Evolutionary conservation across 1,140 invertebrate species (phyloP).

Genomic region (Drosophila erecta): DNA sequence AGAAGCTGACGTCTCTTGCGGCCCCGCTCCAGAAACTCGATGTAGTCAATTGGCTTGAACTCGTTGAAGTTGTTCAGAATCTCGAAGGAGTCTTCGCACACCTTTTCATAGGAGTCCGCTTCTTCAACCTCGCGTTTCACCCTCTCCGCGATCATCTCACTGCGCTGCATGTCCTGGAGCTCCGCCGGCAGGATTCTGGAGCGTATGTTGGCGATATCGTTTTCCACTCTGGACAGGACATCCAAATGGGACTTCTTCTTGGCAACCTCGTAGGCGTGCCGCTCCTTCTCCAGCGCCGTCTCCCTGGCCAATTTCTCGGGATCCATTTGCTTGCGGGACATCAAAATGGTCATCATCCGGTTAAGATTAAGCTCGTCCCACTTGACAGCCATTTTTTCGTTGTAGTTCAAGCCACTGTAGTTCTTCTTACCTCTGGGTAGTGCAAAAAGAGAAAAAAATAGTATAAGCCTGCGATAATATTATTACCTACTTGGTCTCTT

Average conservation of each 20-base stretch:
- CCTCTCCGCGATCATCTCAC: conserved; percentile 68
- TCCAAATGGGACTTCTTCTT: conserved; percentile 72
- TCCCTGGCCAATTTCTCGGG: conserved; percentile 74
- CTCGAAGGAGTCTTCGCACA: conserved; percentile 43
- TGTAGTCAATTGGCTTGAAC: conserved; percentile 65
- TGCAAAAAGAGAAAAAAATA: background rate
- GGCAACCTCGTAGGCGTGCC: conserved; percentile 64
- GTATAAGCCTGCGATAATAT: background rate
- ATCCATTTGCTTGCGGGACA: conserved; percentile 81
- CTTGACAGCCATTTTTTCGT: conserved; percentile 65
- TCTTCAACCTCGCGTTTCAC: conserved; percentile 51
- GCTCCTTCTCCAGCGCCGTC: conserved; percentile 78
- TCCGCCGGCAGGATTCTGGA: conserved; percentile 71
- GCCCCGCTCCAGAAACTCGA: conserved; percentile 71
- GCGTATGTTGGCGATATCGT: conserved; percentile 69
- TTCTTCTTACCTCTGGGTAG: background rate
- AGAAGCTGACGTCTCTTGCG: conserved; percentile 64
- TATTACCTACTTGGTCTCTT: conserved; percentile 22
- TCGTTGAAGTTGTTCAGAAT: conserved; percentile 51
- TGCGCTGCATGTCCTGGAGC: conserved; percentile 62
- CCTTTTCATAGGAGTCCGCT: conserved; percentile 52
- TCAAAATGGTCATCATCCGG: conserved; percentile 75
- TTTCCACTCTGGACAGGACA: conserved; percentile 54
- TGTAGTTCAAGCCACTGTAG: conserved; percentile 38
- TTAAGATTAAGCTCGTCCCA: conserved; percentile 81